Conservation (phyloP, 2,113 vertebrate species). For the Rissa tridactyla region DNA sequence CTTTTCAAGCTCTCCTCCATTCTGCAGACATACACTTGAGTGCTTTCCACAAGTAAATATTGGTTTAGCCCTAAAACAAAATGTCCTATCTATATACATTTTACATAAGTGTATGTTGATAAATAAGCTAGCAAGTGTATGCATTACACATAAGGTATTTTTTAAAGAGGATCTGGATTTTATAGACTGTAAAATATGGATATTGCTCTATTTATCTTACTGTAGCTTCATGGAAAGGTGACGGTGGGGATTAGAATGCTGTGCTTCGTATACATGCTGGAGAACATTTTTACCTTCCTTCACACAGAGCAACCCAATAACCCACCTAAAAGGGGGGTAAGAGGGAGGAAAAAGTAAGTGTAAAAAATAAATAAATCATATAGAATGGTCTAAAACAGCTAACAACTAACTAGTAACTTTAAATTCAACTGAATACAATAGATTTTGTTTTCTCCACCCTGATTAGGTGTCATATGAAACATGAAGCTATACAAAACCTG, state of each 20-base stretch:
- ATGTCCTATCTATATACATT: slow-evolving; percentile 64
- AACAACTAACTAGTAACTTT: neutral
- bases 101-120: slow-evolving; percentile 71
- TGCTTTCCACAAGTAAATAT: slow-evolving; percentile 65
- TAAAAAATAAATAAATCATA: neutral
- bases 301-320: neutral
- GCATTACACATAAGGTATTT: slow-evolving; percentile 61
- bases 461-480: accelerated
- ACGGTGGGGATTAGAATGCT: slow-evolving; percentile 61
- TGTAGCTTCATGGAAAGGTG: slow-evolving; percentile 67
- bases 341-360: neutral
- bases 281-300: neutral
- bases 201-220: slow-evolving; percentile 82
- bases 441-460: neutral
- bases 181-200: slow-evolving; percentile 79
- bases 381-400: neutral
- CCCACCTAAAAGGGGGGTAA: neutral
- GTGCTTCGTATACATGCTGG: slow-evolving; percentile 21
- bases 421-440: neutral
- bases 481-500: neutral
- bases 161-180: slow-evolving; percentile 71
- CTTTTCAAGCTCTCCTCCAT: neutral
- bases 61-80: slow-evolving; percentile 55
- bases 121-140: slow-evolving; percentile 71
- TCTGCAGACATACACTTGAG: neutral